Evolutionary conservation across 2,888 invertebrate species (phyloP), one percentile per base, ranked within the genome.

Genomic region (Heliconius charithonia): DNA sequence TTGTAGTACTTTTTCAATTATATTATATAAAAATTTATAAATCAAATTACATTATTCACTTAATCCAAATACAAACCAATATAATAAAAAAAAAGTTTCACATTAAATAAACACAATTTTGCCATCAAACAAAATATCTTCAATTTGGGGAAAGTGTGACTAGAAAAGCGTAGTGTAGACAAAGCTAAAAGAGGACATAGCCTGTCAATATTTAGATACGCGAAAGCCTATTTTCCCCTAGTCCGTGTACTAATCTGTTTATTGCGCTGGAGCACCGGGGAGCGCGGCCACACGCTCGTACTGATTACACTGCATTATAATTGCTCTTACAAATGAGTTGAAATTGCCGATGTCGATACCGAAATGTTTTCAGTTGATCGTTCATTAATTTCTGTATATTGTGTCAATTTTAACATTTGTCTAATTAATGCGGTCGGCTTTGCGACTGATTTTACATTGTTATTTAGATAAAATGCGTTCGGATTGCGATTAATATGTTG

Each of bases 321-420:
- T 94, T 93, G 91, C 91, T 89, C 91, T 91, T 92, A 91, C 92
- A 93, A 93, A 93, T 92, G 93, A 93, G 90, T 85, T 86, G 85
- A 87, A 89, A 90, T 88, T 88, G 89, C 88, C 89, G 87, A 89
- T 87, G 88, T 87, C 88, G 89, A 90, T 90, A 88, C 85, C 85
- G 86, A 90, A 85, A 93, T 93, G 91, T 92, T 93, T 93, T 92
- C 89, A 87, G 88, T 89, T 88, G 89, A 89, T 90, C 89, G 88
- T 89, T 91, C 93, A 93, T 94, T 94, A 93, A 93, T 93, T 93
- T 93, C 92, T 89, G 88, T 88, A 89, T 90, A 93, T 93, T 94
- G 93, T 93, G 89, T 90, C 87, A 90, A 88, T 87, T 87, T 86
- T 87, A 88, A 89, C 89, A 89, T 90, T 90, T 87, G 88, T 86